Conservation (phyloP, 1,140 invertebrate genomes). For the Steinernema feltiae region DNA sequence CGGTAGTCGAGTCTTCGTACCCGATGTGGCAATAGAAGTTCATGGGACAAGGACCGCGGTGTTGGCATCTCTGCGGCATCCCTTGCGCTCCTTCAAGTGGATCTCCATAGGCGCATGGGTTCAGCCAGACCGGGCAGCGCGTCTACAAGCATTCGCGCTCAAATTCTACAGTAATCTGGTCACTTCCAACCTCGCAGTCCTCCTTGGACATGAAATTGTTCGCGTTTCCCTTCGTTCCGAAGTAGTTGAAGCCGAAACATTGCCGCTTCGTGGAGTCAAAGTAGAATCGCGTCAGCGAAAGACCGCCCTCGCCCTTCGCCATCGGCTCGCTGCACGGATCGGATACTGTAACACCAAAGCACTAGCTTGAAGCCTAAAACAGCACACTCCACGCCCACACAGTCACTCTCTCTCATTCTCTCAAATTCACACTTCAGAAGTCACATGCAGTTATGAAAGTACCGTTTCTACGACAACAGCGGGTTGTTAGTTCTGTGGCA, state of each 20-base stretch:
- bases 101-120: conserved; percentile 44
- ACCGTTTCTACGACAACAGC: background rate
- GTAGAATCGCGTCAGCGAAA: conserved; percentile 33
- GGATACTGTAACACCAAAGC: conserved; percentile 21
- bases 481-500: background rate
- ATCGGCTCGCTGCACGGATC: conserved; percentile 33
- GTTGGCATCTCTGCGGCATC: conserved; percentile 35
- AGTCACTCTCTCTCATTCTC: background rate
- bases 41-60: conserved; percentile 27
- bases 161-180: background rate
- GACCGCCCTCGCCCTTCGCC: conserved; percentile 32
- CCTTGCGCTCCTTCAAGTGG: conserved; percentile 33
- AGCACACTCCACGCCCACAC: background rate
- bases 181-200: conserved; percentile 41
- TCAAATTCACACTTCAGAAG: background rate
- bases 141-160: conserved; percentile 21
- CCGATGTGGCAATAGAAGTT: conserved; percentile 44
- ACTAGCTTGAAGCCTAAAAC: background rate
- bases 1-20: conserved; percentile 41
- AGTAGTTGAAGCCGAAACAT: conserved; percentile 38
- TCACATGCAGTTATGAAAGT: background rate
- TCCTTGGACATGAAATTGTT: conserved; percentile 41
- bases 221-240: conserved; percentile 32
- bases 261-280: conserved; percentile 28
- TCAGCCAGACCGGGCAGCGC: conserved; percentile 44